Conservation (phyloP, 2,888 invertebrate species). For the Ormia ochracea region DNA sequence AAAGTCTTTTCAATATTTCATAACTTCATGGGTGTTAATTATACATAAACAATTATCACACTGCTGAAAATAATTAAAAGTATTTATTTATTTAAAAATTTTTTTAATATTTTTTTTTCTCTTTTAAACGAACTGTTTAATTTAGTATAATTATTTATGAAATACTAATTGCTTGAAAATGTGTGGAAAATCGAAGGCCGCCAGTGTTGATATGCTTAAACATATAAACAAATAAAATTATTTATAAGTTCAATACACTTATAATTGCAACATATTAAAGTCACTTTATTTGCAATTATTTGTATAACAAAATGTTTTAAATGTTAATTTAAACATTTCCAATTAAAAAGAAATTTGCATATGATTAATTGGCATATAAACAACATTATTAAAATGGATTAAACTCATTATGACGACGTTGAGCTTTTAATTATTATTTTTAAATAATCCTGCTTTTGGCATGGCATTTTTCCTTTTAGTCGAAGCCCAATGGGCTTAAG, state of each 20-base stretch:
- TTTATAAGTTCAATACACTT: constrained; percentile 26
- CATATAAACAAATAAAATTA: neutral
- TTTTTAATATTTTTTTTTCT: neutral
- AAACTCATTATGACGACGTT: neutral
- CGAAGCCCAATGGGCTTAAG: too few relatives aligned
- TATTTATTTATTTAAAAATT: constrained; percentile 9
- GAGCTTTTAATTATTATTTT: too few relatives aligned
- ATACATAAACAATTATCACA: constrained; percentile 11
- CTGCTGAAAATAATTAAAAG: neutral
- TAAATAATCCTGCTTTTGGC: too few relatives aligned
- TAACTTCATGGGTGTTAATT: neutral
- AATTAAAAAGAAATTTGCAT: neutral
- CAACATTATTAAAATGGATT: neutral
- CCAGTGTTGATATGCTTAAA: neutral
- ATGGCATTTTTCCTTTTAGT: too few relatives aligned
- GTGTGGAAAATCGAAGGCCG: neutral
- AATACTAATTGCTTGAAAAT: neutral
- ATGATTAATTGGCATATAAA: neutral
- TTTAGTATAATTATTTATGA: constrained; percentile 2
- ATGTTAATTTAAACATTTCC: neutral
- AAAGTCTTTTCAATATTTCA: neutral
- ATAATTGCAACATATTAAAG: neutral
- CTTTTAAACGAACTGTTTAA: constrained; percentile 12
- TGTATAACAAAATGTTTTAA: neutral
- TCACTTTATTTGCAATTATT: neutral